Percentiles rank a stretch among this genome's conserved stretches.
Evolutionary conservation across 1,140 invertebrate species (phyloP).

Genomic region (Metaphire vulgaris): DNA sequence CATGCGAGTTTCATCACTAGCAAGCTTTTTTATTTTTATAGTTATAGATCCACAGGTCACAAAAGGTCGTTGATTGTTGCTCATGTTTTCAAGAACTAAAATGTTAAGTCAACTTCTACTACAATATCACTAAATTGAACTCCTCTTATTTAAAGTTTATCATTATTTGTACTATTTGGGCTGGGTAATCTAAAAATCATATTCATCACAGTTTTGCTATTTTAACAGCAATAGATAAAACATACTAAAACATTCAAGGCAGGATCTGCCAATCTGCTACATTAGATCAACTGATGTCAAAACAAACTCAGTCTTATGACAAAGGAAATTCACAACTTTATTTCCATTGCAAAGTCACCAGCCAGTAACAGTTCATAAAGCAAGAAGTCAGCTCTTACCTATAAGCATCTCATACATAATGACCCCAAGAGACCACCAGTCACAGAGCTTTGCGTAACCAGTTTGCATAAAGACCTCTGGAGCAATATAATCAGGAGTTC

Average conservation of each 20-base stretch:
- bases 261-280: not conserved
- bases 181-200: too few species aligned
- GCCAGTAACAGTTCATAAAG: not conserved
- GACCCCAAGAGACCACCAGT: slow-evolving; percentile 99
- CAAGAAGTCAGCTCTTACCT: slow-evolving; percentile 56
- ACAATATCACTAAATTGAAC: too few species aligned
- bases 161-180: too few species aligned
- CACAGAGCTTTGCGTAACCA: slow-evolving; percentile 91
- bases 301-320: not conserved
- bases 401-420: slow-evolving; percentile 99
- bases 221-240: not conserved
- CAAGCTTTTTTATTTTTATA: too few species aligned
- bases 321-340: not conserved
- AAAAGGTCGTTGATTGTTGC: too few species aligned
- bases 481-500: slow-evolving; percentile 98
- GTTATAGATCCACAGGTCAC: too few species aligned
- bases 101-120: too few species aligned
- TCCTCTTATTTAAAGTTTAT: too few species aligned
- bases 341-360: too few species aligned
- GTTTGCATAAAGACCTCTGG: slow-evolving; percentile 94
- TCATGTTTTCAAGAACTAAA: too few species aligned
- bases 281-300: not conserved
- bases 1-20: too few species aligned
- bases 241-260: not conserved
- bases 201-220: not conserved